Conservation (phyloP, 2,113 vertebrate genomes). For the Malurus melanocephalus region DNA sequence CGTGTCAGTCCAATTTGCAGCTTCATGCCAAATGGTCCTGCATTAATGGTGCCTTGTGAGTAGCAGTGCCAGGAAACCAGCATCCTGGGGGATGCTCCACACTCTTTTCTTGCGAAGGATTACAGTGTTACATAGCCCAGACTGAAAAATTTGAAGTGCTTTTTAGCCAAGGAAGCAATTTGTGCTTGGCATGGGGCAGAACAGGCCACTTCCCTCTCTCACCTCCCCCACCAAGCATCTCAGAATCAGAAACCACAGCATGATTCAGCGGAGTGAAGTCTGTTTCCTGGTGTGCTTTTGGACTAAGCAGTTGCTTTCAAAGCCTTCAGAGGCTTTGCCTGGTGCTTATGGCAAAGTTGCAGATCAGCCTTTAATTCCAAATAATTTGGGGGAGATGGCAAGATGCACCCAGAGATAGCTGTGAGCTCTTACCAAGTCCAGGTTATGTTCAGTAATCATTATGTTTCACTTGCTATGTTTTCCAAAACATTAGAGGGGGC, state of each 20-base stretch:
- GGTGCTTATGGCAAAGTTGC: background rate
- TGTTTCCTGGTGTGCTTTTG: background rate
- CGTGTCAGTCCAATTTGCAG: background rate
- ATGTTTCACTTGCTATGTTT: background rate
- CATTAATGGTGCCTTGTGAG: background rate
- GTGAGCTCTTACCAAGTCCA: background rate
- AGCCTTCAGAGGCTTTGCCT: background rate
- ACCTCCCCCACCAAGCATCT: background rate
- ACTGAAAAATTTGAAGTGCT: background rate
- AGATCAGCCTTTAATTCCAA: background rate
- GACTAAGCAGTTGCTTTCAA: background rate
- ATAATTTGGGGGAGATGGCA: background rate
- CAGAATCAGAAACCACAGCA: conserved; percentile 1
- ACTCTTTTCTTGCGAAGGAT: background rate
- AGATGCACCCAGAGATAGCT: background rate
- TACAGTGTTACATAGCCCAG: background rate
- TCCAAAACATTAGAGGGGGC: background rate
- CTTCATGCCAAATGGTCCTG: background rate
- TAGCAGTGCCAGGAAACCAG: background rate
- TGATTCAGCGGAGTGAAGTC: background rate
- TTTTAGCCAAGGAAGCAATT: conserved; percentile 18
- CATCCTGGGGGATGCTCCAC: background rate
- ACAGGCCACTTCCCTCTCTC: background rate
- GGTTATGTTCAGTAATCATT: background rate
- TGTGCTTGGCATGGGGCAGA: conserved; percentile 3